Evolutionary conservation across 2,113 vertebrate species (phyloP).

Genomic region (Spheniscus mendiculus): DNA sequence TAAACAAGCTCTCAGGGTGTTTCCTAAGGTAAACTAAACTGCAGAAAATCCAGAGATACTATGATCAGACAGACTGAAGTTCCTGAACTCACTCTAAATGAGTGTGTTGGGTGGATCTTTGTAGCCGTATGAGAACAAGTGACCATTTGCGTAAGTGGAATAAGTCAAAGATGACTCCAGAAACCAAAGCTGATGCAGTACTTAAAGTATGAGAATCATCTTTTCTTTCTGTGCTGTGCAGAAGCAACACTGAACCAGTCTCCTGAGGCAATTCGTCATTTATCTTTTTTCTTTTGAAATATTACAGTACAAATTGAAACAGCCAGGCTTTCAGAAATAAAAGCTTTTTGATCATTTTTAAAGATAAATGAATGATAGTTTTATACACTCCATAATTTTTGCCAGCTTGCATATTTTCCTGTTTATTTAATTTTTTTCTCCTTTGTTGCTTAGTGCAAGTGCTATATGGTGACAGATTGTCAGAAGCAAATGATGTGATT

Average conservation of each 20-base stretch:
- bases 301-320: background rate
- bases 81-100: background rate
- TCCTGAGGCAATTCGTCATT: background rate
- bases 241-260: background rate
- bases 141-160: background rate
- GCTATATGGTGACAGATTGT: background rate
- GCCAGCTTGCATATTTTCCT: background rate
- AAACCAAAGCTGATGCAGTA: slow-evolving; percentile 21
- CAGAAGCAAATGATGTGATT: background rate
- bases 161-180: background rate
- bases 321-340: background rate
- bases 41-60: background rate
- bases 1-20: background rate
- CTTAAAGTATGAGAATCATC: background rate
- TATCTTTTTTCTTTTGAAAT: background rate
- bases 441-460: background rate
- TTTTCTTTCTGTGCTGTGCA: background rate
- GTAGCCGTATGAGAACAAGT: background rate
- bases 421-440: background rate
- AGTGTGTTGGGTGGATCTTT: background rate
- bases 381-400: background rate
- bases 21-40: background rate
- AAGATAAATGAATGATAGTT: background rate
- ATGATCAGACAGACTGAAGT: background rate
- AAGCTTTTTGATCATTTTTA: background rate